phyloP scores from a whole-genome alignment of 2,888 invertebrate species.

The Rotaria sp. region DNA sequence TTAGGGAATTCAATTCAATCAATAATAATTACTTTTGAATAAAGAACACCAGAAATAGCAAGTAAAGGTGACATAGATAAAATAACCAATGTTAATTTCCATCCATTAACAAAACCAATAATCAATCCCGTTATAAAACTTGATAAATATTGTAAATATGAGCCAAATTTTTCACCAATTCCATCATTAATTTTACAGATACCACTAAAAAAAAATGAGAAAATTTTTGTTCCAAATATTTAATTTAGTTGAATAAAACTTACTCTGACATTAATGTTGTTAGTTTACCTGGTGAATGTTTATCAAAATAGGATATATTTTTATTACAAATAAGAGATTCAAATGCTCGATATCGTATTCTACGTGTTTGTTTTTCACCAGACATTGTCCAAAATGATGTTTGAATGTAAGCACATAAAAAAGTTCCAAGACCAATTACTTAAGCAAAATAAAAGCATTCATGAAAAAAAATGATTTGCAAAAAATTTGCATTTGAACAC shows the following conservation, averaged over 20 bases:
- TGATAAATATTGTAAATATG: conserved; percentile 66
- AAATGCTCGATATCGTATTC: conserved; percentile 16
- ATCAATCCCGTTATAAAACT: conserved; percentile 66
- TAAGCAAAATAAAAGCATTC: background rate
- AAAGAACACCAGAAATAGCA: conserved; percentile 43
- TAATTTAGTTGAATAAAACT: conserved; percentile 40
- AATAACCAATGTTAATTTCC: conserved; percentile 60
- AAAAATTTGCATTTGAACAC: too few species aligned
- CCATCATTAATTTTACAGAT: conserved; percentile 66
- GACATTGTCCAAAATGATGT: conserved; percentile 54
- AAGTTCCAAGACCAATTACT: conserved; percentile 49
- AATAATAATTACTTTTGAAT: conserved; percentile 22
- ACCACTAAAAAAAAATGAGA: conserved; percentile 43
- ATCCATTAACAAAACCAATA: conserved; percentile 59
- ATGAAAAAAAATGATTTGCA: too few species aligned
- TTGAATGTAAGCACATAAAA: conserved; percentile 50
- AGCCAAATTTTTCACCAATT: conserved; percentile 72
- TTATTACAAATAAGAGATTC: conserved; percentile 45
- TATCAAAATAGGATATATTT: conserved; percentile 47
- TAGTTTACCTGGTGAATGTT: conserved; percentile 43
- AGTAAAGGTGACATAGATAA: conserved; percentile 58
- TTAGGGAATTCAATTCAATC: too few species aligned
- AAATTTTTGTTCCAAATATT: background rate
- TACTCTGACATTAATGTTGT: conserved; percentile 59
- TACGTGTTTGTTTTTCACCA: conserved; percentile 55